Base-by-base conservation (phyloP, 2,797 vertebrate genomes). In the Phalloptychus januarius region DNA sequence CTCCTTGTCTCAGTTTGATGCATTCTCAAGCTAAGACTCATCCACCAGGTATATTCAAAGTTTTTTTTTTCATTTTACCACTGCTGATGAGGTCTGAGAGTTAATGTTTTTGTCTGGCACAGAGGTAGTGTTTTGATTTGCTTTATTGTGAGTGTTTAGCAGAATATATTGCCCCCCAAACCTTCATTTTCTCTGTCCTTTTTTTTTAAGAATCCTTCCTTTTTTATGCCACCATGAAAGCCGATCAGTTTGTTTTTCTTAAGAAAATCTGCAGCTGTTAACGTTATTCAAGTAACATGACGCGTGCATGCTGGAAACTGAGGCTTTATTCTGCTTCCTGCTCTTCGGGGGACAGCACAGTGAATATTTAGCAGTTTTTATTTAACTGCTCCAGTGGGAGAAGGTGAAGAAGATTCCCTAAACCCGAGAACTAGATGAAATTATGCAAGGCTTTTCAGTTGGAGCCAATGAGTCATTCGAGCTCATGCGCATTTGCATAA, bases 1-100 rank as follows among this genome's bases (percentile, higher is more conserved):
- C 87, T 90, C 77, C 88, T 88, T 85, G 91, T 92, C 90, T 92
- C 87, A 84, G 85, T 88, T 86, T 92, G 88, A 93, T 91, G 89
- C 87, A 89, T 93, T 89, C 76, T 87, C 84, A 70, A 90, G 87
- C 85, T 83, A 83, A 80, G 89, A 71, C 82, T 85, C 86, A 90
- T 88, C 89, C 91, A 87, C 84, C 77, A 87, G 87, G 80, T 15
- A 84, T 72, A 87, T 86, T 91, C 86, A 84, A 40, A 77, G 74
- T 70, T 56, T 65, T 71, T 67, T 61, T 31, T 45, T n/a, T n/a
- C 63, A 52, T 67, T 74, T 81, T 74, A 52, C 77, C 65, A n/a
- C 56, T 70, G 79, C 84, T 83, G 86, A 90, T 83, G 85, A 82
- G 79, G 63, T 75, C 84, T 87, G 36, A 52, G 81, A 88, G 85